phyloP scores from a whole-genome alignment of 2,113 vertebrate genomes.

The Oncorhynchus clarkii region DNA sequence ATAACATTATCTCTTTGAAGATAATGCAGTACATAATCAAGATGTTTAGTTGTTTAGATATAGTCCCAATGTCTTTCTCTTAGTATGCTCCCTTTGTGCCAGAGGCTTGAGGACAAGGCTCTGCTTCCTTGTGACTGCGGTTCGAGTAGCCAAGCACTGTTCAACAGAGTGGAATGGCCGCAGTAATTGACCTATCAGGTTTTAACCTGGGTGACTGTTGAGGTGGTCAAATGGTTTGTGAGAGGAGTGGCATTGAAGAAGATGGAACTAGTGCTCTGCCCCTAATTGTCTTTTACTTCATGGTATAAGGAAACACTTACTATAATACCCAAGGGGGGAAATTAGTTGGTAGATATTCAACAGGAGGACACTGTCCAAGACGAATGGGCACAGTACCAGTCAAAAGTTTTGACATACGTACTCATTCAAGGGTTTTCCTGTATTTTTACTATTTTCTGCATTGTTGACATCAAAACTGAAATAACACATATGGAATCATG shows the following conservation, averaged over 20 bases:
- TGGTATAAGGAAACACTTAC: no score
- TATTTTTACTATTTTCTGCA: no score
- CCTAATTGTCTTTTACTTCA: not conserved
- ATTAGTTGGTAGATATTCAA: no score
- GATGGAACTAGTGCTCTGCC: not conserved
- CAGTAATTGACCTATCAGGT: slow-evolving; percentile 53
- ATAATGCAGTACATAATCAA: not conserved
- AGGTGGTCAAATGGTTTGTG: slow-evolving; percentile 32
- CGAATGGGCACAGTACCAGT: no score
- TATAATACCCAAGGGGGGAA: no score
- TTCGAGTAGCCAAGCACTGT: slow-evolving; percentile 1
- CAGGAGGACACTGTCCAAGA: no score
- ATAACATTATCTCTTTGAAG: not conserved
- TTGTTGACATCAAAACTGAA: no score
- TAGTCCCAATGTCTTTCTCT: not conserved
- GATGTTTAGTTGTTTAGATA: slow-evolving; percentile 7
- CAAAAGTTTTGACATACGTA: no score
- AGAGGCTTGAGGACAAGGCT: slow-evolving; percentile 5
- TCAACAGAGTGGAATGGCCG: slow-evolving; percentile 28
- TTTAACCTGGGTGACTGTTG: slow-evolving; percentile 34
- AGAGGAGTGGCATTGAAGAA: slow-evolving; percentile 21
- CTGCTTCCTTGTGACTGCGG: slow-evolving; percentile 15
- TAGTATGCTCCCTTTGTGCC: not conserved
- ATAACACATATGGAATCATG: no score
- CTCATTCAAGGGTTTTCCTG: no score